phyloP scores from a whole-genome alignment of 2,113 vertebrate species.

The Puntigrus tetrazona region DNA sequence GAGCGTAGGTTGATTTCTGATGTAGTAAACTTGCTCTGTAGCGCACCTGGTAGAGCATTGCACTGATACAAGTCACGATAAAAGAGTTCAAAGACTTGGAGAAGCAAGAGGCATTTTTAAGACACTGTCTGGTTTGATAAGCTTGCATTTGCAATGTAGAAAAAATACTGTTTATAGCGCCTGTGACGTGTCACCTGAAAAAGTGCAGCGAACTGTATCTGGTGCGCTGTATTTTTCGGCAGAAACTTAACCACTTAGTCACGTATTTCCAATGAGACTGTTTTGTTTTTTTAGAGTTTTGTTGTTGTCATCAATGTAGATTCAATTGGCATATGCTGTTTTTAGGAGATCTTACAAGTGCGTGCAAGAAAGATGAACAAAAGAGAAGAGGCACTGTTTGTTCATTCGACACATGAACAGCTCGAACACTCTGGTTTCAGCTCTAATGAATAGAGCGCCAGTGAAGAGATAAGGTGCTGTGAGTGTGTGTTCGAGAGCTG shows the following conservation, averaged over 20 bases:
- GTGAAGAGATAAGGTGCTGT: background rate
- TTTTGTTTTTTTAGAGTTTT: background rate
- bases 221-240: background rate
- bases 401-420: background rate
- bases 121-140: background rate
- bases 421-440: background rate
- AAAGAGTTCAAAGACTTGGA: background rate
- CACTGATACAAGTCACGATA: background rate
- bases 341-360: background rate
- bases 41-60: background rate
- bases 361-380: background rate
- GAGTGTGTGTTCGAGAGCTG: conserved; percentile 17
- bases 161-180: background rate
- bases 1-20: no score
- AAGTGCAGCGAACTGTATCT: background rate
- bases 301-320: background rate
- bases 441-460: background rate
- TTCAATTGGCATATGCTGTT: background rate
- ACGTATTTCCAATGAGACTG: background rate
- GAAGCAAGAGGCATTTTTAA: background rate
- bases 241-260: background rate
- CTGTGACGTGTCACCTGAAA: background rate
- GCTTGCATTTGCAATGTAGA: background rate
- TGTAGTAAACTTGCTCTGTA: background rate
- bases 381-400: background rate